These are phyloP conservation scores for Cyclura pinguis DNA, from an alignment of 2,797 vertebrate species.

Conservation along the genomic window DNA sequence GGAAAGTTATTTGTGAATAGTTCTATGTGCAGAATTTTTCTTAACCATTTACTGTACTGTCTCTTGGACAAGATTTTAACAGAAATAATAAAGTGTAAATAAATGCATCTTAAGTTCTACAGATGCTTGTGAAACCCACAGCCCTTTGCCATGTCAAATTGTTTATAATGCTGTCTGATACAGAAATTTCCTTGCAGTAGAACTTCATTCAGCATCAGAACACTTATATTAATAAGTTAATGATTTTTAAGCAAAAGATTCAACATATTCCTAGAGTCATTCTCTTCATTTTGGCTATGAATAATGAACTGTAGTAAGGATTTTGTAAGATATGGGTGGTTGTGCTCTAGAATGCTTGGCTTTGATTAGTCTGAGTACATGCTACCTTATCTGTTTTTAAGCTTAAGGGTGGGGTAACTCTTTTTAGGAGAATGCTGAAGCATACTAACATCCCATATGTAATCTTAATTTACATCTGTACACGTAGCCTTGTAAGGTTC, in stretches of 20 bases:
- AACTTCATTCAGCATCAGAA: constrained; percentile 44
- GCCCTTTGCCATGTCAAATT: constrained; percentile 54
- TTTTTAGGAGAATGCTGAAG: not conserved
- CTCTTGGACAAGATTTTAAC: constrained; percentile 65
- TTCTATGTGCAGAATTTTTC: constrained; percentile 56
- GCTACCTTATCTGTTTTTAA: constrained; percentile 12
- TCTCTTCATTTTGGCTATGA: constrained; percentile 48
- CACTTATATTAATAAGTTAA: constrained; percentile 41
- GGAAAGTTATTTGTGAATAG: constrained; percentile 64
- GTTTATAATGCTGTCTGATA: constrained; percentile 25
- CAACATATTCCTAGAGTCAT: not conserved
- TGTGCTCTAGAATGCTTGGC: constrained; percentile 32
- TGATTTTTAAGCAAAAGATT: constrained; percentile 42
- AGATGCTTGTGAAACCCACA: constrained; percentile 33
- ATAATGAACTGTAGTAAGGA: constrained; percentile 49
- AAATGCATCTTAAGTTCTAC: constrained; percentile 48
- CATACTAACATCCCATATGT: not conserved
- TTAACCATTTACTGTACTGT: constrained; percentile 67
- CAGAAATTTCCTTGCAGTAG: constrained; percentile 20
- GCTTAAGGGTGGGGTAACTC: constrained; percentile 2
- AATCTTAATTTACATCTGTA: constrained; percentile 18
- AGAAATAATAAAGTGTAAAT: constrained; percentile 56
- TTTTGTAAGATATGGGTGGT: constrained; percentile 38
- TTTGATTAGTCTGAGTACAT: constrained; percentile 30
- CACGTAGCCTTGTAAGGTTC: not conserved